These are phyloP conservation scores for Thera britannica DNA, from an alignment of 2,888 invertebrate species.

Conservation along the genomic window DNA sequence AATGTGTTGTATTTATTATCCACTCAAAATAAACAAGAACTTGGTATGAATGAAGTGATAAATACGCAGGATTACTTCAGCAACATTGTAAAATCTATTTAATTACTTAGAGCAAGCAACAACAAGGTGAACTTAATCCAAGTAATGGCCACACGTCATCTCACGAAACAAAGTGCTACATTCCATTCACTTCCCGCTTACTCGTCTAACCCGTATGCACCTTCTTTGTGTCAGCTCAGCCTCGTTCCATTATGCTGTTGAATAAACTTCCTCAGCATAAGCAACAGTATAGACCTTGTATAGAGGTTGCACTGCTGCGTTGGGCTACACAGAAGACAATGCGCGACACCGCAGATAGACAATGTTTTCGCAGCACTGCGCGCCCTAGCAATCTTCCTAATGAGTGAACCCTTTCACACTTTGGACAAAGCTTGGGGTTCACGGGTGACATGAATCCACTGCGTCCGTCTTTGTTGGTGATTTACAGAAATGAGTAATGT, in stretches of 20 bases:
- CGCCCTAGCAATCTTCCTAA: constrained; percentile 84
- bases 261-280: constrained; percentile 71
- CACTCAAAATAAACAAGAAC: not conserved
- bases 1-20: constrained; percentile 5
- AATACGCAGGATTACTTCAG: not conserved
- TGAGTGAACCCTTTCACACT: constrained; percentile 84
- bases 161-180: constrained; percentile 40
- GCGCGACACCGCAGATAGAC: constrained; percentile 64
- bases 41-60: not conserved
- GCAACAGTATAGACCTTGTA: constrained; percentile 62
- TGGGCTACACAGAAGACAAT: constrained; percentile 61
- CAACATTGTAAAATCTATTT: not conserved
- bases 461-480: constrained; percentile 68
- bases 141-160: constrained; percentile 60
- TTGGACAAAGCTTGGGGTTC: constrained; percentile 79
- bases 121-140: constrained; percentile 54
- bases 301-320: constrained; percentile 65
- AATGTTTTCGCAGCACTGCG: constrained; percentile 67
- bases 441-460: constrained; percentile 78
- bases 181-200: constrained; percentile 60
- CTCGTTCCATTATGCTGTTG: constrained; percentile 66
- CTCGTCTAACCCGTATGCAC: constrained; percentile 71
- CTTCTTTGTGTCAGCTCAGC: constrained; percentile 64
- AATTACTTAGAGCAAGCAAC: constrained; percentile 15
- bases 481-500: constrained; percentile 56